These are phyloP conservation scores for Gastrophryne carolinensis DNA, from an alignment of 2,797 vertebrate genomes.

Conservation along the genomic window DNA sequence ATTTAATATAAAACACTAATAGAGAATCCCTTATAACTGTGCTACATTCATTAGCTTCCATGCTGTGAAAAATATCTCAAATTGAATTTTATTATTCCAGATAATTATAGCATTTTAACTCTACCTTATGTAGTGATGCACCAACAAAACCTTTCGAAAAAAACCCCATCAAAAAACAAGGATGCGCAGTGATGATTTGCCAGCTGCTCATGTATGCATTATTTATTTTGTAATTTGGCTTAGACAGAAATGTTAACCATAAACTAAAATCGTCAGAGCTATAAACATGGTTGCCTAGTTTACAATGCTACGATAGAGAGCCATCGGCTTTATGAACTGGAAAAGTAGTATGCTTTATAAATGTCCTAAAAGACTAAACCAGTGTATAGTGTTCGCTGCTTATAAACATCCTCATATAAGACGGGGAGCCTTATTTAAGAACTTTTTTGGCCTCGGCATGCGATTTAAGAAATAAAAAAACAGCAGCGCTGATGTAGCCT, in stretches of 20 bases:
- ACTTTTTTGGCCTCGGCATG: too few relatives aligned
- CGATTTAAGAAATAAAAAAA: too few relatives aligned
- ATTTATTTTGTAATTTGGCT: constrained; percentile 31
- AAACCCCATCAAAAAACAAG: constrained; percentile 14
- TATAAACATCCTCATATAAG: too few relatives aligned
- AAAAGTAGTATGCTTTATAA: constrained; percentile 9
- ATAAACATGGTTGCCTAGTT: constrained; percentile 20
- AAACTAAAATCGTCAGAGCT: constrained; percentile 12
- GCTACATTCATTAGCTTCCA: too few relatives aligned
- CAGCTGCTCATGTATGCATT: constrained; percentile 13
- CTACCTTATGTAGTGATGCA: not conserved
- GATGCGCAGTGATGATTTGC: not conserved
- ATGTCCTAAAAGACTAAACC: not conserved
- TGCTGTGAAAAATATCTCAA: too few relatives aligned
- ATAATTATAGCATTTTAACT: not conserved
- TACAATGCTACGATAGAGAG: constrained; percentile 24
- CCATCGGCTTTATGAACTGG: constrained; percentile 36
- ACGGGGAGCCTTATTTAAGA: too few relatives aligned
- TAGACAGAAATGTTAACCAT: constrained; percentile 24
- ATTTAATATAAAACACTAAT: too few relatives aligned
- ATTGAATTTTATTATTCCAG: too few relatives aligned
- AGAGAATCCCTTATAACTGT: too few relatives aligned
- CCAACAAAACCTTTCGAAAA: not conserved
- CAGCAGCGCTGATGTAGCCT: too few relatives aligned
- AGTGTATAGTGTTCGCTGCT: not conserved